Evolutionary conservation across 1,140 invertebrate species (phyloP).

Genomic region (Tribolium castaneum): DNA sequence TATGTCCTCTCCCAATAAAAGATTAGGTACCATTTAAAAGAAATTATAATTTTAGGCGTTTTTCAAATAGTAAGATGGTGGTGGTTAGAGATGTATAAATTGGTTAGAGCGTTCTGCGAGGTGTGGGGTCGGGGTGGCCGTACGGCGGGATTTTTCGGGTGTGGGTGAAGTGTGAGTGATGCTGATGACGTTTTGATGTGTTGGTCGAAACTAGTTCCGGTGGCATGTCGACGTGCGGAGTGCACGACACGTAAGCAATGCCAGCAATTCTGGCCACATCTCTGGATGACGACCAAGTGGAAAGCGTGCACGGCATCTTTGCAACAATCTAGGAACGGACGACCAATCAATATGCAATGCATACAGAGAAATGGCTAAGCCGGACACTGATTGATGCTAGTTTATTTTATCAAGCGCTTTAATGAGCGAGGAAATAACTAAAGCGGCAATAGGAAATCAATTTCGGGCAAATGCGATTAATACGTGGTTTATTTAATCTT

Average conservation of each 20-base stretch:
- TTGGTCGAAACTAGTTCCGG: constrained; percentile 29
- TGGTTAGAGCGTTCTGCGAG: no score
- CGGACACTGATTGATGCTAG: constrained; percentile 18
- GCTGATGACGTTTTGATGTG: constrained; percentile 29
- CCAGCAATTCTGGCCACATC: constrained; percentile 34
- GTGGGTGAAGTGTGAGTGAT: constrained; percentile 8
- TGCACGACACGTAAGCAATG: constrained; percentile 34
- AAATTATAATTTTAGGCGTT: no score
- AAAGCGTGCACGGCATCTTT: constrained; percentile 34
- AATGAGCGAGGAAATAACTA: constrained; percentile 18
- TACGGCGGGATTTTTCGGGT: not conserved
- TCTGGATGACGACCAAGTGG: constrained; percentile 25
- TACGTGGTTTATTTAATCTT: constrained; percentile 21
- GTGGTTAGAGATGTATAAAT: no score
- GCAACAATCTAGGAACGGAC: constrained; percentile 30
- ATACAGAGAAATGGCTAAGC: constrained; percentile 16
- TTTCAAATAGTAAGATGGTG: no score
- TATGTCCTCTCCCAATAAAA: no score
- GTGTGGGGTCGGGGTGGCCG: no score
- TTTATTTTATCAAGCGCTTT: constrained; percentile 17
- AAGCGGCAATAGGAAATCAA: constrained; percentile 10
- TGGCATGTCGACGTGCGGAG: constrained; percentile 25
- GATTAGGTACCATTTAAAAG: no score
- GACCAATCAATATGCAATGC: constrained; percentile 33
- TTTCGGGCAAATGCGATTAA: constrained; percentile 11